phyloP scores from a whole-genome alignment of 2,888 invertebrate genomes.

The Nemotelus pantherinus region DNA sequence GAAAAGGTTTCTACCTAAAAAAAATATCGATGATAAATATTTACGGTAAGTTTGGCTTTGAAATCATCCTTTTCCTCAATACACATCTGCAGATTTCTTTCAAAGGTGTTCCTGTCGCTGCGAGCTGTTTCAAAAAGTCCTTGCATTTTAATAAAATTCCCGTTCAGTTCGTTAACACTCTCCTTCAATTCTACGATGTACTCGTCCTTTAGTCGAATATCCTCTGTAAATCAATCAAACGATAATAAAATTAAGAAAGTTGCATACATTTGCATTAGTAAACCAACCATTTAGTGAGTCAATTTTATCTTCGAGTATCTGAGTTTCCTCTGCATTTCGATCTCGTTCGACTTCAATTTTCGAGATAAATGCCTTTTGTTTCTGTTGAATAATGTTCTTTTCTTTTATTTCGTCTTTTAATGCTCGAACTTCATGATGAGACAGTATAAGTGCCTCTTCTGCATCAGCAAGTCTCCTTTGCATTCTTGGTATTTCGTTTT shows the following conservation, averaged over 20 bases:
- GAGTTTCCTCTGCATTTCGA: constrained; percentile 61
- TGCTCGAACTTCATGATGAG: constrained; percentile 61
- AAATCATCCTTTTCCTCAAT: constrained; percentile 76
- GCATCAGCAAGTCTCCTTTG: constrained; percentile 45
- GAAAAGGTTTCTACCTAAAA: background rate
- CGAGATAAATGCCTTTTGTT: constrained; percentile 56
- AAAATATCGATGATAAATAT: constrained; percentile 50
- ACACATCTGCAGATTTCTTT: constrained; percentile 75
- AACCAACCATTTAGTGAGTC: constrained; percentile 27
- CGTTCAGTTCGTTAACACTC: constrained; percentile 59
- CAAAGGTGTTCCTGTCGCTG: constrained; percentile 79
- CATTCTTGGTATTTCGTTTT: constrained; percentile 56
- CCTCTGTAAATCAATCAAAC: constrained; percentile 53
- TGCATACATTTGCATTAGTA: background rate
- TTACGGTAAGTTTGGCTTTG: constrained; percentile 78
- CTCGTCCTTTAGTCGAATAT: constrained; percentile 61
- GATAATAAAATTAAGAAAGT: background rate
- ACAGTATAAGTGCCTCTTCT: constrained; percentile 54
- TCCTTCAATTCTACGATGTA: constrained; percentile 62
- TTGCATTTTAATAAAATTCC: constrained; percentile 63
- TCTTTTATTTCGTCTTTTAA: constrained; percentile 58
- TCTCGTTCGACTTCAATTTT: constrained; percentile 59
- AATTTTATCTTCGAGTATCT: constrained; percentile 57
- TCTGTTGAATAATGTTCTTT: constrained; percentile 58
- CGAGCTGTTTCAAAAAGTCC: constrained; percentile 78